These are phyloP conservation scores for Timema cristinae DNA, from an alignment of 2,888 invertebrate species.

Conservation along the genomic window DNA sequence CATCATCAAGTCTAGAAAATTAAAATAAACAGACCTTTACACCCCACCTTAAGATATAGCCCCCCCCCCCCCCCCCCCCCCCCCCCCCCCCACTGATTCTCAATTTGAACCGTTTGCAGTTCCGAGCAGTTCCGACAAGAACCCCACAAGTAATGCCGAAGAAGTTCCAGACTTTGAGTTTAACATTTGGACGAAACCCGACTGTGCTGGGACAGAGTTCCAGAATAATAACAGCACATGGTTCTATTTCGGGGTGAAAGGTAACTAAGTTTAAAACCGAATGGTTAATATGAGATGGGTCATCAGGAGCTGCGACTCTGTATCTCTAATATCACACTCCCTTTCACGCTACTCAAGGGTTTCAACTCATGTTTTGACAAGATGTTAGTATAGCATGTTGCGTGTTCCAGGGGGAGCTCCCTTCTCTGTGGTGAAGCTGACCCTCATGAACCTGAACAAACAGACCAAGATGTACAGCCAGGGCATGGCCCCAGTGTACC, in stretches of 20 bases:
- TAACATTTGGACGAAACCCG: conserved; percentile 86
- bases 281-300: no score
- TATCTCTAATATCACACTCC: not conserved
- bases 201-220: conserved; percentile 81
- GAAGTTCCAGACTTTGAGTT: conserved; percentile 69
- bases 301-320: not conserved
- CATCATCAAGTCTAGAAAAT: no score
- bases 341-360: not conserved
- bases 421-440: conserved; percentile 64
- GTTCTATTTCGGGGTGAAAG: conserved; percentile 82
- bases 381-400: not conserved
- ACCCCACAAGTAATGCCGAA: conserved; percentile 5
- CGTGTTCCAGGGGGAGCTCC: conserved; percentile 46
- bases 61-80: no score
- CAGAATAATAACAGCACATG: conserved; percentile 88
- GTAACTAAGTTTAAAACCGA: conserved; percentile 39
- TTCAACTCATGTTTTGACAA: no score
- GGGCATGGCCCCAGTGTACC: conserved; percentile 81
- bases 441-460: conserved; percentile 82
- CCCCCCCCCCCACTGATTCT: no score
- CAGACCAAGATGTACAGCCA: conserved; percentile 89
- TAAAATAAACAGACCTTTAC: no score
- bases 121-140: no score
- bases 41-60: no score
- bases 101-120: no score